phyloP scores from a whole-genome alignment of 2,888 invertebrate species.

The Pilophorus perplexus region DNA sequence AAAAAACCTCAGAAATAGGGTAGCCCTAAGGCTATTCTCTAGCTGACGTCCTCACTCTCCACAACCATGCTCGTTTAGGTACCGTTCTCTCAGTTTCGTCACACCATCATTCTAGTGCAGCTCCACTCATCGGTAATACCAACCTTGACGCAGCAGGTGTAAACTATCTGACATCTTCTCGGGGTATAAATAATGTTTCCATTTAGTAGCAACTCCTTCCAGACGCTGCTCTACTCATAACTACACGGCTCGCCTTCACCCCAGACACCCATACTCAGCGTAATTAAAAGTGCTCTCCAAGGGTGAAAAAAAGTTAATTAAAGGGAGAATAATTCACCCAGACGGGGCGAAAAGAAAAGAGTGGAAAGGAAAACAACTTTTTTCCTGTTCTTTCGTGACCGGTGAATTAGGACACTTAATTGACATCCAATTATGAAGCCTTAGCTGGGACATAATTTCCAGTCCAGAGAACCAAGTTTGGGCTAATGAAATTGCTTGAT shows the following conservation, averaged over 20 bases:
- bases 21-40: too few species aligned
- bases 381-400: not conserved
- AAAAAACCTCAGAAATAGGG: too few species aligned
- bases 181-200: too few species aligned
- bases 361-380: slow-evolving; percentile 9
- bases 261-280: not conserved
- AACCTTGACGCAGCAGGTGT: too few species aligned
- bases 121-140: too few species aligned
- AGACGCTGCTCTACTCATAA: too few species aligned
- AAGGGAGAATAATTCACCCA: slow-evolving; percentile 10
- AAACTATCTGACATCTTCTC: too few species aligned
- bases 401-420: slow-evolving; percentile 15
- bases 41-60: too few species aligned
- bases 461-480: not conserved
- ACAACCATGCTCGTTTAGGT: too few species aligned
- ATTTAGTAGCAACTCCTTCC: too few species aligned
- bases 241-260: not conserved
- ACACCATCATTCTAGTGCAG: too few species aligned
- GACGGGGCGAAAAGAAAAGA: not conserved
- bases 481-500: slow-evolving; percentile 1
- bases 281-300: slow-evolving; percentile 15
- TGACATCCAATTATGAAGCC: slow-evolving; percentile 11
- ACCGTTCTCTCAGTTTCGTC: too few species aligned
- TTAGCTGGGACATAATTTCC: not conserved
- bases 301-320: slow-evolving; percentile 13